Evolutionary conservation across 1,140 invertebrate genomes (phyloP), one percentile per base, ranked within the genome.

Genomic region (Drosophila ercepeae): DNA sequence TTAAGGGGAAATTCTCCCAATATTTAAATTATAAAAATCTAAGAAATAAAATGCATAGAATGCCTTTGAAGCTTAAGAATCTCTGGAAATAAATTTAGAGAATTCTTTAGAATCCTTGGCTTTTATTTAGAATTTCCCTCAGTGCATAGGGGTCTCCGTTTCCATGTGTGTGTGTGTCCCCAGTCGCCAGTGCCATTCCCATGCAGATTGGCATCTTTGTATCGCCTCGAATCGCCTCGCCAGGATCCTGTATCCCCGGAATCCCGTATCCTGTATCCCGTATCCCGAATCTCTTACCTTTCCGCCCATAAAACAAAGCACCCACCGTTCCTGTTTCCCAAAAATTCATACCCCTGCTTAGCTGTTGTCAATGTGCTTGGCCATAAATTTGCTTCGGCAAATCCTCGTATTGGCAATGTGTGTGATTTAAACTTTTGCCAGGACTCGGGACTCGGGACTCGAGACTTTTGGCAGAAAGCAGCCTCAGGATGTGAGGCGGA

Each of bases 361-460:
- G 74, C 78, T 88, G 88, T 74, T 78, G 77, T 74, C 83, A 71
- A 88, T 82, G 83, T 82, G 73, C 74, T 81, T 89, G 77, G 68
- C 86, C 69, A 89, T 89, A 89, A 89, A 89, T 89, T 89, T 84
- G 81, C 63, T 69, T 78, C 71, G 63, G 75, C 73, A 89, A 89
- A 89, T 89, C 86, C 86, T 81, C 63, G 77, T 81, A 4, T 39
- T 89, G 86, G 89, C 86, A 77, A 89, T 89, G 64, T 89, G 86
- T 89, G 86, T 89, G 86, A 89, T 89, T 89, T 89, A 89, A 89
- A 89, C 86, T 89, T 89, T 89, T 84, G 27, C 21, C 36, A 27
- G n/a, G 14, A 41, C 25, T 19, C 2, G n/a, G n/a, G n/a, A n/a
- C n/a, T n/a, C 3, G 1, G 2, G 13, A 21, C 36, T 3, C 13